Evolutionary conservation across 1,140 invertebrate genomes (phyloP), one percentile per base, ranked within the genome.

Genomic region (Euglossa dilemma): DNA sequence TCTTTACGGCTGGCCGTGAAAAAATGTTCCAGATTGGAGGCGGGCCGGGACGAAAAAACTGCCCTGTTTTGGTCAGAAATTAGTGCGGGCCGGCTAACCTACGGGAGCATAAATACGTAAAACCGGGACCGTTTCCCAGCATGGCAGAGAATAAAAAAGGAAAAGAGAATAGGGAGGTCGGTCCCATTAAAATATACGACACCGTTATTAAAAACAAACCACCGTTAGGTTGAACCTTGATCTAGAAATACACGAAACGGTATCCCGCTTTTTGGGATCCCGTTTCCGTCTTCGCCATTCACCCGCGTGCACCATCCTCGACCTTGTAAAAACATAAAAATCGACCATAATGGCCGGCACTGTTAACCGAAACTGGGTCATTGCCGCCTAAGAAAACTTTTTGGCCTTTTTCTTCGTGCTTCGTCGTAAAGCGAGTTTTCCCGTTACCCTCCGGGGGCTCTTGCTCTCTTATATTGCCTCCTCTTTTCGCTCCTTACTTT

Each of bases 1-100:
- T 92, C 81, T 92, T 92, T 91, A 91, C 80, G 73, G 59, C 61
- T n/a, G 25, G 61, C 9, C 67, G 50, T 70, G 64, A 91, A 92
- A 92, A 92, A 90, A 76, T 85, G 83, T 83, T 88, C 59, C 76
- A 90, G 64, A 88, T 91, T 89, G 57, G 9, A 78, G 23, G 73
- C 69, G 61, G 59, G 36, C n/a, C 9, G 23, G 14, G 50, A 47
- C 69, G 54, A 90, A 91, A 93, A 93, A 92, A 91, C 64, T 89
- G 88, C 86, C 88, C 92, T 92, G 89, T 93, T 94, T 93, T 93
- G 91, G 90, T 92, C 90, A 89, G 73, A 88, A 94, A 93, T 93
- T 90, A 92, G 92, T 91, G 76, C 90, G 85, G 23, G 16, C 18
- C 28, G 16, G 28, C 43, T 63, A 6, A 66, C 20, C 23, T 52